These are phyloP conservation scores for Nephila pilipes DNA, from an alignment of 1,140 invertebrate species.

Conservation along the genomic window DNA sequence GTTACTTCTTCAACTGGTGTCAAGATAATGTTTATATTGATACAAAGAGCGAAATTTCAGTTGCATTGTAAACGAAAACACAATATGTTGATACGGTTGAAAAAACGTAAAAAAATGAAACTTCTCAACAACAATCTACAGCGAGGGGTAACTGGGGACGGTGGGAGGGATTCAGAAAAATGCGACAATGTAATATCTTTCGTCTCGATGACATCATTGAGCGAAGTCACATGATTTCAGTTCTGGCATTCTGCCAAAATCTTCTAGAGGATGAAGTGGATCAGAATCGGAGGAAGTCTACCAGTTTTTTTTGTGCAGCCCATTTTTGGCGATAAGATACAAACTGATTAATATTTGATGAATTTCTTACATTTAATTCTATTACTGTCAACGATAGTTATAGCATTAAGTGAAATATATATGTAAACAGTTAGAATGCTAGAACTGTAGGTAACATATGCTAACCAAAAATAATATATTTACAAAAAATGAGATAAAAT, in stretches of 20 bases:
- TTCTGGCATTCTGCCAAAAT: slow-evolving; percentile 65
- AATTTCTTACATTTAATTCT: neutral
- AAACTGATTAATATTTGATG: too few relatives aligned
- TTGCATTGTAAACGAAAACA: neutral
- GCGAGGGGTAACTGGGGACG: neutral
- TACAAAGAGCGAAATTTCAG: neutral
- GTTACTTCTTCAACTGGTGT: neutral
- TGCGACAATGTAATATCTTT: slow-evolving; percentile 70
- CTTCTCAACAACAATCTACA: neutral
- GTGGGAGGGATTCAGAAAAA: slow-evolving; percentile 48
- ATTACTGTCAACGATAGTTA: too few relatives aligned
- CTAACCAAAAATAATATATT: too few relatives aligned
- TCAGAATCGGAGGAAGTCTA: neutral
- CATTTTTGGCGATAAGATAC: neutral
- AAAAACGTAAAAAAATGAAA: neutral
- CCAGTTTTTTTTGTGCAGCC: neutral
- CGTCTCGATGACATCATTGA: slow-evolving; percentile 69
- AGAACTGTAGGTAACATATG: too few relatives aligned
- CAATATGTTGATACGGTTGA: neutral
- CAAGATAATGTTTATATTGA: neutral
- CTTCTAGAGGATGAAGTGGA: slow-evolving; percentile 46
- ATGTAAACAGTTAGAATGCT: too few relatives aligned
- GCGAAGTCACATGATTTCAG: slow-evolving; percentile 58
- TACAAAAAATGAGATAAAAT: too few relatives aligned
- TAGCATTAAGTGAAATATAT: too few relatives aligned